Percentiles rank a stretch among this genome's conserved stretches.
Conservation (phyloP, 2,797 vertebrate genomes). For the Scolopax rusticola region DNA sequence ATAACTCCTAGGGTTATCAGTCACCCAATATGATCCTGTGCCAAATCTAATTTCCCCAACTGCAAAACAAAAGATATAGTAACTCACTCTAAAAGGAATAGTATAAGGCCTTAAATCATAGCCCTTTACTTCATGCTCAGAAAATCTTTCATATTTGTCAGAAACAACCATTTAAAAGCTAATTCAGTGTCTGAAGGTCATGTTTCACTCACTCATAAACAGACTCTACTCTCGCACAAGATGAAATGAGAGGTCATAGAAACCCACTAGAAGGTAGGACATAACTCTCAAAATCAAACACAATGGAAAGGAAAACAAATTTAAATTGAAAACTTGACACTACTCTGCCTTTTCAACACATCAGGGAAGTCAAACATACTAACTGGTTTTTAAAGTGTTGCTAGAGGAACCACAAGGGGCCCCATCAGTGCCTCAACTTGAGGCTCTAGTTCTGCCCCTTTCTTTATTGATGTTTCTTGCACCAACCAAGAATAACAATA, state of each 20-base stretch:
- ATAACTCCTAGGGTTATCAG: neutral
- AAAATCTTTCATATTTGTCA: neutral
- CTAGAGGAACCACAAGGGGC: neutral
- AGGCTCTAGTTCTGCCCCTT: neutral
- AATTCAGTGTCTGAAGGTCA: neutral
- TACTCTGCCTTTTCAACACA: conserved; percentile 3
- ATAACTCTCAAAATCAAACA: neutral
- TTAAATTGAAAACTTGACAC: neutral
- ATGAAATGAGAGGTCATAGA: neutral
- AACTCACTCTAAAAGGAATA: neutral
- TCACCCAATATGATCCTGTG: neutral
- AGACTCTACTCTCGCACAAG: neutral
- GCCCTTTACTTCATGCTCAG: neutral
- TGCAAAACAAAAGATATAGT: neutral
- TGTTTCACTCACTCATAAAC: neutral
- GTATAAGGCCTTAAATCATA: neutral
- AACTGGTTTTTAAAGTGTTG: neutral
- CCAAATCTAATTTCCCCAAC: neutral
- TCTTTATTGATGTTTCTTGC: neutral
- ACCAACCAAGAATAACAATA: neutral
- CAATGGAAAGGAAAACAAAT: neutral
- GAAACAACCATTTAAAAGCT: neutral
- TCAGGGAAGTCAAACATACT: neutral
- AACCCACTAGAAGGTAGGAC: neutral
- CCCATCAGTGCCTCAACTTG: neutral